These are phyloP conservation scores for Eupithecia tripunctaria DNA, from an alignment of 2,888 invertebrate species.

Conservation along the genomic window DNA sequence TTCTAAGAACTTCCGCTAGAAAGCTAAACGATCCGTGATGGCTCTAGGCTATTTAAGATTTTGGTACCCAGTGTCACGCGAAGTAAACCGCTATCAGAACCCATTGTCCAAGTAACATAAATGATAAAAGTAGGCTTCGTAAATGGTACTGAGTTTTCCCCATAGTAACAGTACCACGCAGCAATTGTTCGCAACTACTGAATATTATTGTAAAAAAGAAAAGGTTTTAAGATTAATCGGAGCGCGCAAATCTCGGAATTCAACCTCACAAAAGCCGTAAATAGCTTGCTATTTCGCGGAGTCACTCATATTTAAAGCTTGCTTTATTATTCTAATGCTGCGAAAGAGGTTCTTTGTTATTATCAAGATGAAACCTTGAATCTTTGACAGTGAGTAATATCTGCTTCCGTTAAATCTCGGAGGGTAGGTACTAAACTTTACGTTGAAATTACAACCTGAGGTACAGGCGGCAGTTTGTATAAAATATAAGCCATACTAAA, in stretches of 20 bases:
- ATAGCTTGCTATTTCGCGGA: slow-evolving; percentile 42
- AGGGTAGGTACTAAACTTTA: slow-evolving; percentile 62
- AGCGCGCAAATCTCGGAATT: slow-evolving; percentile 44
- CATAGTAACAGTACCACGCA: neutral
- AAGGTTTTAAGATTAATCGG: slow-evolving; percentile 40
- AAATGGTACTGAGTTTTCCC: neutral
- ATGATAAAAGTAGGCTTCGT: neutral
- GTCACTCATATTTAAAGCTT: slow-evolving; percentile 47
- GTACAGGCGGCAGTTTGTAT: slow-evolving; percentile 4
- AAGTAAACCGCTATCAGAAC: neutral
- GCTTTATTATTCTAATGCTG: slow-evolving; percentile 51
- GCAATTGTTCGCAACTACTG: slow-evolving; percentile 30
- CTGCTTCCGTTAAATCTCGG: slow-evolving; percentile 61
- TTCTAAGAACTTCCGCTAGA: neutral
- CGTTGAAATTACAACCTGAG: slow-evolving; percentile 35
- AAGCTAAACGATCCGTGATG: neutral
- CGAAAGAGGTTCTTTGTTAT: slow-evolving; percentile 53
- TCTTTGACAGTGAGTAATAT: slow-evolving; percentile 68
- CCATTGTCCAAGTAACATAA: neutral
- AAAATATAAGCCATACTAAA: neutral
- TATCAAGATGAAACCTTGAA: slow-evolving; percentile 59
- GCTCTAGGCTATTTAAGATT: neutral
- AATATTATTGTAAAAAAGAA: slow-evolving; percentile 31
- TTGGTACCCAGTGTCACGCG: neutral
- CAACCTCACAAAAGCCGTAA: slow-evolving; percentile 45